A percentile compares a stretch with the other conserved stretches of the same genome.
These are phyloP conservation scores for Limnodromus scolopaceus DNA, from an alignment of 2,797 vertebrate genomes.

Conservation along the genomic window DNA sequence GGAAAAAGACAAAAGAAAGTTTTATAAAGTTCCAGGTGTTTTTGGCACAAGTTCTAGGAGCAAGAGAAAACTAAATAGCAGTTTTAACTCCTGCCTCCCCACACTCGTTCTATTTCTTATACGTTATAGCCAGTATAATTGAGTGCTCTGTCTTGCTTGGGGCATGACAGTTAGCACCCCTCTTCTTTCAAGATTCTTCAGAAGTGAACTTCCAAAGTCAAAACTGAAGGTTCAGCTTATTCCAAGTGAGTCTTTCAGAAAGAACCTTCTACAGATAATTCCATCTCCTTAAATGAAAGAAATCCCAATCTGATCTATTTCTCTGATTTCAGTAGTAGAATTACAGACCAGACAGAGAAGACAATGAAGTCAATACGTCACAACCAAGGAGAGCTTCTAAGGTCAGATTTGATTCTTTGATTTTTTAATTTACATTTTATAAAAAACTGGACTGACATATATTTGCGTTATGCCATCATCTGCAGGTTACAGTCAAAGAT, in stretches of 20 bases:
- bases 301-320: not conserved
- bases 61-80: not conserved
- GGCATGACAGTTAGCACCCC: accelerated
- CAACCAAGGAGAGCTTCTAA: not conserved
- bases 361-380: not conserved
- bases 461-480: not conserved
- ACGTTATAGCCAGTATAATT: not conserved
- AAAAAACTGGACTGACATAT: not conserved
- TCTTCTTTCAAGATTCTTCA: not conserved
- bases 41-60: not conserved
- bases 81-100: not conserved
- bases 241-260: not conserved
- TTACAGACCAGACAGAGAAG: not conserved
- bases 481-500: not conserved
- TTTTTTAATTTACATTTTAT: not conserved
- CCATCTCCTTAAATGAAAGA: not conserved
- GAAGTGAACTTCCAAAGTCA: not conserved
- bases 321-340: not conserved
- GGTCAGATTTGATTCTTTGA: not conserved
- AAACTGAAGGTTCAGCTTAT: not conserved
- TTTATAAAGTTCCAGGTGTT: not conserved
- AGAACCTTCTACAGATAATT: not conserved
- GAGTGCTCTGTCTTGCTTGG: not conserved
- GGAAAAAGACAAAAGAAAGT: accelerated
- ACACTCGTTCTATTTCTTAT: not conserved